Base-by-base conservation (phyloP, 1,140 invertebrate species). In the Spodoptera frugiperda region DNA sequence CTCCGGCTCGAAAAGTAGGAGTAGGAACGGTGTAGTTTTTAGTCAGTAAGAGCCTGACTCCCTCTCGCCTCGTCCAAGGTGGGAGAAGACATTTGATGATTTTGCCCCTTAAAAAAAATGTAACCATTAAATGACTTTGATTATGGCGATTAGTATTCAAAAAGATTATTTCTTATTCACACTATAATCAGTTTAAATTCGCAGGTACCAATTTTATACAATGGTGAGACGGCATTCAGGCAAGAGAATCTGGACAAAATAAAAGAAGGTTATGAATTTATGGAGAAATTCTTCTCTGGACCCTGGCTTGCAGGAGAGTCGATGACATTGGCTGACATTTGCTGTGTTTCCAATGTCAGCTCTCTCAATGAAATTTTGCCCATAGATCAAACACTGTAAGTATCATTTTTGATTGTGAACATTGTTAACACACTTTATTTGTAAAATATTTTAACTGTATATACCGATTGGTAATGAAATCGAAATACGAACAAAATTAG, bases 291-390 rank as follows among this genome's bases (percentile, higher is more conserved):
- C 78, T 86, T 96, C 14, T 91, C 91, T 4, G 89, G 86, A 48
- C 78, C 86, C 3, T 96, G 94, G 84, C 81, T 95, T 10, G 95
- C 94, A 30, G 95, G 95, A 14, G 91, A 95, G 21, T 83, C 94
- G 3, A 74, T 96, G 19, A 96, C 96, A 6, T 93, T 97, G 49
- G 96, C 96, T n/a, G 96, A 96, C 83, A 93, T 95, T 44, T 94
- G 94, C 75, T 94, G 95, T 51, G 87, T 94, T 11, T 91, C 94
- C 21, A 94, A 94, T 6, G 87, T 95, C 6, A 90, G 89, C 51
- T 68, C 80, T 2, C 21, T 82, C 54, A 80, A 84, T 15, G 73
- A 73, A 14, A 46, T 85, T 11, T 1, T 84, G 12, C 82, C 82
- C 8, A 85, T 85, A 54, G 82, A 82, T 46, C 53, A 74, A 10